Evolutionary conservation across 1,140 invertebrate species (phyloP).

Genomic region (Philopotamus ludificatus): DNA sequence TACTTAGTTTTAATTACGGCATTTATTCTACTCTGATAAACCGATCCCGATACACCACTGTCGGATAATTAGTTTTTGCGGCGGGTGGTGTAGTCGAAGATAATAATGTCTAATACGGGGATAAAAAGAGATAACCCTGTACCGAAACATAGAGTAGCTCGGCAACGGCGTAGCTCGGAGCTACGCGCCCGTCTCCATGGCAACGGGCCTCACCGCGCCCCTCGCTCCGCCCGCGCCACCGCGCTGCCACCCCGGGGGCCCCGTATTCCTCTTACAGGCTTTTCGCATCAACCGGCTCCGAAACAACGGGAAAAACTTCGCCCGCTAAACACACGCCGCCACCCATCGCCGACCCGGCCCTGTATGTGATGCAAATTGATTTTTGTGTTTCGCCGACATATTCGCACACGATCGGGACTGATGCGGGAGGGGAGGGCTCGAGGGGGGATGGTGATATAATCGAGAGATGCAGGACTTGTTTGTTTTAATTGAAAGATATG

Average conservation of each 20-base stretch:
- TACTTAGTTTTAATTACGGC: too few relatives aligned
- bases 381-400: background rate
- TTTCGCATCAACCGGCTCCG: background rate
- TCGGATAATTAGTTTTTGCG: too few relatives aligned
- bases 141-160: constrained; percentile 22
- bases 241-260: background rate
- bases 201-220: constrained; percentile 15
- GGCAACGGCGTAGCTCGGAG: constrained; percentile 32
- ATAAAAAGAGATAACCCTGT: constrained; percentile 18
- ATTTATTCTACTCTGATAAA: too few relatives aligned
- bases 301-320: constrained; percentile 12
- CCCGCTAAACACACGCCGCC: background rate
- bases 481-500: too few relatives aligned
- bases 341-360: constrained; percentile 2
- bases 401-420: background rate
- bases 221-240: background rate
- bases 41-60: too few relatives aligned
- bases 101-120: too few relatives aligned
- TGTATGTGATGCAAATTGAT: background rate
- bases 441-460: too few relatives aligned
- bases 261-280: constrained; percentile 3
- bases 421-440: too few relatives aligned
- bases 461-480: too few relatives aligned
- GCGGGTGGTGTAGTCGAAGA: too few relatives aligned
- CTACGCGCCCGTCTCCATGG: constrained; percentile 37